A percentile compares a stretch with the other conserved stretches of the same genome.
Conservation (phyloP, 2,113 vertebrate species). For the Leptocoma aspasia region DNA sequence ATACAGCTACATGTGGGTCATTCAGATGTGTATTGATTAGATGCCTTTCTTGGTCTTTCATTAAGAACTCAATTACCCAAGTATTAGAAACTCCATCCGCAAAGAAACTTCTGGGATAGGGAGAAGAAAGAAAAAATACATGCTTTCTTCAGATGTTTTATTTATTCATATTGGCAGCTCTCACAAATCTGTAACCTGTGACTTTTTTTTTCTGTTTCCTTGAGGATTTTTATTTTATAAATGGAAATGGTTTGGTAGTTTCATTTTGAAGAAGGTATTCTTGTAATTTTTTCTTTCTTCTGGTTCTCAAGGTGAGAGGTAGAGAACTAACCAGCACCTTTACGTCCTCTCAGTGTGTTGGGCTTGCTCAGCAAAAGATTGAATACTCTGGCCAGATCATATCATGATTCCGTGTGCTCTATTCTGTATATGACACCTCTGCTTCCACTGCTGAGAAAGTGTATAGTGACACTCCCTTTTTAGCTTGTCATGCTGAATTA, state of each 20-base stretch:
- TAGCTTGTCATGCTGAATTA: constrained; percentile 35
- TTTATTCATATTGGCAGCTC: not conserved
- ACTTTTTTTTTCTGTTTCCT: not conserved
- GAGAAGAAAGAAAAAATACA: not conserved
- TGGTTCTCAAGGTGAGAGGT: not conserved
- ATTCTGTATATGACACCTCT: not conserved
- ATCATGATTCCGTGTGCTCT: not conserved
- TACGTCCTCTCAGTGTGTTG: not conserved
- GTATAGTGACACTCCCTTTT: constrained; percentile 16
- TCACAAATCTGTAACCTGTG: not conserved
- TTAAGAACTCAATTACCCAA: not conserved
- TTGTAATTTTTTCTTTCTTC: not conserved
- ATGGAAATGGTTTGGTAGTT: not conserved
- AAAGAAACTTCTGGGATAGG: not conserved
- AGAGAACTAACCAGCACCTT: not conserved
- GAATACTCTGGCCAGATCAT: not conserved
- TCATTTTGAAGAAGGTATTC: not conserved
- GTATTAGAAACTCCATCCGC: not conserved
- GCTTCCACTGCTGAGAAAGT: not conserved
- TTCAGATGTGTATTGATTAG: not conserved
- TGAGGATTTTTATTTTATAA: not conserved
- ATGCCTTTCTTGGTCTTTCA: not conserved
- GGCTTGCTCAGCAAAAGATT: not conserved
- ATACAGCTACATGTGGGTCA: not conserved
- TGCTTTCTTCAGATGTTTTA: not conserved